These are phyloP conservation scores for Pseudomyrmex dendroicus DNA, from an alignment of 1,140 invertebrate species.

Conservation along the genomic window DNA sequence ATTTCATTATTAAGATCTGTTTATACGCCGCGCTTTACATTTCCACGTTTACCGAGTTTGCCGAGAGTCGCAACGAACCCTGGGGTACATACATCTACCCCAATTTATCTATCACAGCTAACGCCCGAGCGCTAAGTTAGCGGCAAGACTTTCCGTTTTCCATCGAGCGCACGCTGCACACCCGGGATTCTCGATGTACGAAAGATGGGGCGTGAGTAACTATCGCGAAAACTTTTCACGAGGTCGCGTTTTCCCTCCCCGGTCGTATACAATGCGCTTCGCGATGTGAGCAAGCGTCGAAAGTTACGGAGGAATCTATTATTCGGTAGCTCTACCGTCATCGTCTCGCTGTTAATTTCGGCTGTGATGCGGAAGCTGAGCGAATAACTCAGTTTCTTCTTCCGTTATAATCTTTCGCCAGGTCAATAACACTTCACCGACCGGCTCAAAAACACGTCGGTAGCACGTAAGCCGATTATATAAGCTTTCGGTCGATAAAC, in stretches of 20 bases:
- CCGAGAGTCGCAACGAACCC: slow-evolving; percentile 6
- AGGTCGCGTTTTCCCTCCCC: slow-evolving; percentile 20
- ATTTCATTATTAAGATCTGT: not conserved
- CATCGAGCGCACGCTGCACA: slow-evolving; percentile 28
- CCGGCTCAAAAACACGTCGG: no score
- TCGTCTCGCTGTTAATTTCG: no score
- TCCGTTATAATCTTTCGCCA: no score
- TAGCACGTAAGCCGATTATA: no score
- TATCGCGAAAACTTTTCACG: slow-evolving; percentile 47
- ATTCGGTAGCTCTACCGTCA: not conserved
- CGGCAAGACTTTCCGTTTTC: slow-evolving; percentile 45
- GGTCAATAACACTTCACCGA: no score
- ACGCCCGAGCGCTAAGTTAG: slow-evolving; percentile 22
- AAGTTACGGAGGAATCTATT: not conserved
- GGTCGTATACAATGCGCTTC: no score
- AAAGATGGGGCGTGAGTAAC: slow-evolving; percentile 46
- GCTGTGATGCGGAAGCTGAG: no score
- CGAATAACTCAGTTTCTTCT: no score
- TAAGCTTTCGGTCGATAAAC: no score
- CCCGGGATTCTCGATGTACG: slow-evolving; percentile 15
- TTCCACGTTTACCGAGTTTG: slow-evolving; percentile 1
- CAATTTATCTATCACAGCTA: slow-evolving; percentile 29
- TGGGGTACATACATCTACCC: slow-evolving; percentile 17
- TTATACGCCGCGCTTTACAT: not conserved
- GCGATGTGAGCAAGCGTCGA: not conserved